Percentiles rank a stretch among this genome's conserved stretches.
Conservation (phyloP, 2,888 invertebrate species). For the Harpalus rufipes region DNA sequence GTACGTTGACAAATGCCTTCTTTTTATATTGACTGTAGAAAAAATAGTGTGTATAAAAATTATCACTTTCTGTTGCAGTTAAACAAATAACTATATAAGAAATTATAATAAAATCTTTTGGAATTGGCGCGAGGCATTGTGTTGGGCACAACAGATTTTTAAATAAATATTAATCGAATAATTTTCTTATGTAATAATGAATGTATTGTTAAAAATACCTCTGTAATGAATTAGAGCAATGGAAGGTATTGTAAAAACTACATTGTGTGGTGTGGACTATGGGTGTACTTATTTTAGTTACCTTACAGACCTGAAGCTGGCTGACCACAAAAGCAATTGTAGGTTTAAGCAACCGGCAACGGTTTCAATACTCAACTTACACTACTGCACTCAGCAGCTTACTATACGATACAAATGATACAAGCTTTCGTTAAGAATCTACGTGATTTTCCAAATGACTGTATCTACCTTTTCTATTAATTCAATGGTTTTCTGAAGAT, state of each 20-base stretch:
- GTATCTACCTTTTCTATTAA: constrained; percentile 91
- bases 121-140: too few relatives aligned
- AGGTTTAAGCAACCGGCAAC: constrained; percentile 67
- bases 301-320: constrained; percentile 56
- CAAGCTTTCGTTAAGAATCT: constrained; percentile 51
- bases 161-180: too few relatives aligned
- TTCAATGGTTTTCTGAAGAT: constrained; percentile 93
- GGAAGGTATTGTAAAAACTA: background rate
- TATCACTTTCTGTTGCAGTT: too few relatives aligned
- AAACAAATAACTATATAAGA: too few relatives aligned
- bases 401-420: background rate
- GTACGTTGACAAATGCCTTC: too few relatives aligned
- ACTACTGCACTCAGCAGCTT: constrained; percentile 29
- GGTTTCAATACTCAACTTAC: constrained; percentile 49
- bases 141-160: too few relatives aligned
- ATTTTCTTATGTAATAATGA: too few relatives aligned
- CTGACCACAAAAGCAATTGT: constrained; percentile 61
- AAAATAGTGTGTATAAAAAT: too few relatives aligned
- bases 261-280: background rate
- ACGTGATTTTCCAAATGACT: constrained; percentile 55
- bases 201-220: background rate
- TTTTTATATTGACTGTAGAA: too few relatives aligned
- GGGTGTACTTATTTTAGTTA: constrained; percentile 52
- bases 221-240: background rate
- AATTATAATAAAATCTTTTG: too few relatives aligned